phyloP scores from a whole-genome alignment of 2,888 invertebrate species.

The Ischnura elegans region DNA sequence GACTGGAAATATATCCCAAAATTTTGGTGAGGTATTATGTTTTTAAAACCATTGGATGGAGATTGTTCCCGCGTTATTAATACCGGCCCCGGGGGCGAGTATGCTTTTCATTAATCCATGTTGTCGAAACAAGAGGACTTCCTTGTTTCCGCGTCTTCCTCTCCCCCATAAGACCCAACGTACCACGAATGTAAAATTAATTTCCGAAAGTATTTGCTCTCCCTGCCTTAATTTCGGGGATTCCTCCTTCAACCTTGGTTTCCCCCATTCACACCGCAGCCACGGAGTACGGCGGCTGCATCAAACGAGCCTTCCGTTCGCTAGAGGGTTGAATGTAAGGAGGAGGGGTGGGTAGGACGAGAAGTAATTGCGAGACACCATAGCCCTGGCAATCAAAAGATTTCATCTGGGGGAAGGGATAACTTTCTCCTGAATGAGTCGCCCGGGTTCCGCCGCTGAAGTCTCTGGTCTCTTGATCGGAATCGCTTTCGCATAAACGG shows the following conservation, averaged over 20 bases:
- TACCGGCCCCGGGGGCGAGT: background rate
- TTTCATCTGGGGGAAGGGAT: background rate
- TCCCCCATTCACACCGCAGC: background rate
- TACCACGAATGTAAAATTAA: background rate
- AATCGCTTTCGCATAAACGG: background rate
- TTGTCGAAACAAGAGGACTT: constrained; percentile 73
- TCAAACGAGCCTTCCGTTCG: background rate
- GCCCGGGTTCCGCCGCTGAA: background rate
- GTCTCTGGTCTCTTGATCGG: background rate
- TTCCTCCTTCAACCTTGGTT: constrained; percentile 21
- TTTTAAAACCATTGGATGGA: background rate
- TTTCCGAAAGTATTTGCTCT: constrained; percentile 60
- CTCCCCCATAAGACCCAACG: background rate
- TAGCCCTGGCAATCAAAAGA: background rate
- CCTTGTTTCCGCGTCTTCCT: constrained; percentile 70
- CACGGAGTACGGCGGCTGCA: background rate
- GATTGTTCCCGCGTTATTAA: background rate
- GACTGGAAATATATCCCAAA: background rate
- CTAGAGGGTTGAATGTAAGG: too few relatives aligned
- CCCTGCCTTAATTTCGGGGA: constrained; percentile 1
- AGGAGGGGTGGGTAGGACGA: too few relatives aligned
- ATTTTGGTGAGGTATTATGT: background rate
- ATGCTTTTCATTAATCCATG: constrained; percentile 68
- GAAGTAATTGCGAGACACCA: background rate
- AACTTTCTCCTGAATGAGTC: background rate